Conservation (phyloP, 2,797 vertebrate species). For the Falco novaeseelandiae region DNA sequence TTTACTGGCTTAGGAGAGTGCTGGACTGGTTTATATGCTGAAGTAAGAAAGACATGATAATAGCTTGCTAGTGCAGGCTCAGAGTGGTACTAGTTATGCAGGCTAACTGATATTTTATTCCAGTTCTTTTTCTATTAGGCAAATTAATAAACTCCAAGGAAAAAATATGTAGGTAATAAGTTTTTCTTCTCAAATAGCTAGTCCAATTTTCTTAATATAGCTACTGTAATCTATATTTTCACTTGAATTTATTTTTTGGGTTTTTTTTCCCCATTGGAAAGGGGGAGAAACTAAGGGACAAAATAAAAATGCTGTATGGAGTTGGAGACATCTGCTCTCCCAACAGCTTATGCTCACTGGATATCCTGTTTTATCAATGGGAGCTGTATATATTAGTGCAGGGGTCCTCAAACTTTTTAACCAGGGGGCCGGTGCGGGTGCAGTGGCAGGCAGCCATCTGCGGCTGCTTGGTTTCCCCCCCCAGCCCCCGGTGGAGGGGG, state of each 20-base stretch:
- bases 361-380: background rate
- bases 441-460: too few species aligned
- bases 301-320: background rate
- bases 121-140: background rate
- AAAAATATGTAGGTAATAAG: background rate
- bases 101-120: background rate
- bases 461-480: too few species aligned
- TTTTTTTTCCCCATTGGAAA: background rate
- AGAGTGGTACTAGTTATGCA: background rate
- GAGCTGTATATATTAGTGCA: background rate
- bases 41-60: background rate
- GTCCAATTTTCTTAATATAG: background rate
- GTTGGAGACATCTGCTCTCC: background rate
- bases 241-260: background rate
- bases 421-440: too few species aligned
- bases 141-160: background rate
- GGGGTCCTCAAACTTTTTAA: too few species aligned
- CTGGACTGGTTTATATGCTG: background rate
- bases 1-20: background rate
- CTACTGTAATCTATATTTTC: background rate
- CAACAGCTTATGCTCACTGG: background rate
- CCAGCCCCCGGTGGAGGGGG: too few species aligned
- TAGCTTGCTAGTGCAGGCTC: background rate
- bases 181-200: background rate
- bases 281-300: background rate